Percentiles rank a stretch among this genome's conserved stretches.
These are phyloP conservation scores for Achroia grisella DNA, from an alignment of 1,140 invertebrate genomes.

Conservation along the genomic window DNA sequence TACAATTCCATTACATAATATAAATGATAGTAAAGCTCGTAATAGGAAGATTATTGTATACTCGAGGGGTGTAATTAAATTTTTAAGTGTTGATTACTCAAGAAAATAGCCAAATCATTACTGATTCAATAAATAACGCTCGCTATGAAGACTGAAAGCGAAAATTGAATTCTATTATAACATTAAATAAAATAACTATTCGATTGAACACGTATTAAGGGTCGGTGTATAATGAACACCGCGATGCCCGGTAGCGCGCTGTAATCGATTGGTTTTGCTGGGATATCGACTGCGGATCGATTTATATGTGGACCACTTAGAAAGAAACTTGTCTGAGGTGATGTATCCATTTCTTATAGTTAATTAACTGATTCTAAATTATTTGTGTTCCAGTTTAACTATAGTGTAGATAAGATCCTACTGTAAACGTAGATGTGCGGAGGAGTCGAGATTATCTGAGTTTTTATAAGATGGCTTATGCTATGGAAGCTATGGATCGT, in stretches of 20 bases:
- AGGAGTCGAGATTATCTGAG: too few relatives aligned
- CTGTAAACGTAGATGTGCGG: too few relatives aligned
- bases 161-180: constrained; percentile 1
- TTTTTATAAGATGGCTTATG: too few relatives aligned
- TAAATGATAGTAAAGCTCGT: constrained; percentile 1
- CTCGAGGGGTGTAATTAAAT: constrained; percentile 16
- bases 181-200: constrained; percentile 8
- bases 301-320: constrained; percentile 15
- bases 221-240: constrained; percentile 11
- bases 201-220: constrained; percentile 8
- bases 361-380: background rate
- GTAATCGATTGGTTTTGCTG: constrained; percentile 45
- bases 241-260: constrained; percentile 16
- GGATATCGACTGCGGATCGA: constrained; percentile 22
- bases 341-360: background rate
- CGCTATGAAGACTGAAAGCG: too few relatives aligned
- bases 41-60: constrained; percentile 26
- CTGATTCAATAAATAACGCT: background rate
- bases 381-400: background rate
- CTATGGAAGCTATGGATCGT: too few relatives aligned
- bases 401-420: too few relatives aligned
- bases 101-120: constrained; percentile 8
- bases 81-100: constrained; percentile 5
- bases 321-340: background rate
- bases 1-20: too few relatives aligned